Percentiles rank a stretch among this genome's conserved stretches.
phyloP scores from a whole-genome alignment of 1,140 invertebrate species.

The Caenorhabditis inopinata region DNA sequence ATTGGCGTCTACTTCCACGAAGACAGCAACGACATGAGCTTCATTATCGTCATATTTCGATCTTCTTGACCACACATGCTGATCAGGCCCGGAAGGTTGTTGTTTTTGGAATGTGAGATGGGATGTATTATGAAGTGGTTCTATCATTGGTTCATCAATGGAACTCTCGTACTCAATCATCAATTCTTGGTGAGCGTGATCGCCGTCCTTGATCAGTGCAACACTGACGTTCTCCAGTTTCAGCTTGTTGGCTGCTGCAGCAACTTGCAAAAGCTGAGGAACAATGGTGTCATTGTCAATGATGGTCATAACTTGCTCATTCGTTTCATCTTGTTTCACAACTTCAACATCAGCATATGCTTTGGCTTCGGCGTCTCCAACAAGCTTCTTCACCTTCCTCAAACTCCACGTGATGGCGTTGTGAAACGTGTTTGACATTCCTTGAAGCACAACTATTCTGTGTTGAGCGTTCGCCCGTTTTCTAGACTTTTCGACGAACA shows the following conservation, averaged over 20 bases:
- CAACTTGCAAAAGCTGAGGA: constrained; percentile 44
- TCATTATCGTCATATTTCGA: constrained; percentile 36
- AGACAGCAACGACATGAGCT: constrained; percentile 37
- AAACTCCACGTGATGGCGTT: constrained; percentile 48
- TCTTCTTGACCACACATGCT: constrained; percentile 36
- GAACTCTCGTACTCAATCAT: constrained; percentile 46
- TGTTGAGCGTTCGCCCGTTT: constrained; percentile 43
- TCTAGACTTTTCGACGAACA: constrained; percentile 18
- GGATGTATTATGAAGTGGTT: constrained; percentile 27
- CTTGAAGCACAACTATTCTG: constrained; percentile 44
- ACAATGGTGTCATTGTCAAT: constrained; percentile 40
- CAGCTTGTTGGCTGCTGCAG: constrained; percentile 46
- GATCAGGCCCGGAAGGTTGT: constrained; percentile 33
- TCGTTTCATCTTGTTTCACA: constrained; percentile 18
- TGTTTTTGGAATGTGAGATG: constrained; percentile 36
- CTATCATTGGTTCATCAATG: constrained; percentile 35
- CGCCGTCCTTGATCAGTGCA: constrained; percentile 33
- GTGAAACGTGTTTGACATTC: constrained; percentile 39
- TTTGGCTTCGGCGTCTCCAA: constrained; percentile 33
- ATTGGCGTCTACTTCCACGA: constrained; percentile 44
- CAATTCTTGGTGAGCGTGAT: constrained; percentile 37
- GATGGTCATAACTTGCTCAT: constrained; percentile 34
- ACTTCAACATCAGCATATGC: constrained; percentile 36
- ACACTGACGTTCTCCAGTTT: constrained; percentile 45
- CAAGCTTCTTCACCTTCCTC: constrained; percentile 35